Conservation (phyloP, 2,113 vertebrate species). For the Actenoides lindsayi region DNA sequence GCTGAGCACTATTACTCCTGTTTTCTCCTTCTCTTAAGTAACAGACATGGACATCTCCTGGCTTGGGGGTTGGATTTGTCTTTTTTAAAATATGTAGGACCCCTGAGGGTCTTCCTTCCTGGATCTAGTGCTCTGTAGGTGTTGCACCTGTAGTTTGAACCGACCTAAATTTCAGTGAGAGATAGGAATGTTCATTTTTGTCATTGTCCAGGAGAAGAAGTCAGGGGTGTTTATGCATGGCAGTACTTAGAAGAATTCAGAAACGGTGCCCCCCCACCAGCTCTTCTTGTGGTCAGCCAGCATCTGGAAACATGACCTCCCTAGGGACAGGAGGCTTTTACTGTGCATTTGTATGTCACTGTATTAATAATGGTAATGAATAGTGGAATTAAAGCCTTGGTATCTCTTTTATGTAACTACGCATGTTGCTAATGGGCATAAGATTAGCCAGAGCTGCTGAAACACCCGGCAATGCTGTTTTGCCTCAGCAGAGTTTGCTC, state of each 20-base stretch:
- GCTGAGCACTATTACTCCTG: neutral
- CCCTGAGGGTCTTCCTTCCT: neutral
- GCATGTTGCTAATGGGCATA: neutral
- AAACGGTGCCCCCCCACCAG: neutral
- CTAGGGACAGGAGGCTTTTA: neutral
- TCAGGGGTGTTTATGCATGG: neutral
- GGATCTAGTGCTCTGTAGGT: neutral
- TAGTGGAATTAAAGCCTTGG: conserved; percentile 2
- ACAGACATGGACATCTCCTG: neutral
- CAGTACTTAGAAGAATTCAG: neutral
- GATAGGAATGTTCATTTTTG: neutral
- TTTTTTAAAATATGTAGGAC: neutral
- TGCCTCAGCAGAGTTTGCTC: neutral
- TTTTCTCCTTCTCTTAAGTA: conserved; percentile 20
- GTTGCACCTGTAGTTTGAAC: neutral
- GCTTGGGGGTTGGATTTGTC: neutral
- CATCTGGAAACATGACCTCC: neutral
- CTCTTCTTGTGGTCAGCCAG: neutral
- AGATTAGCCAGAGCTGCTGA: conserved; percentile 16
- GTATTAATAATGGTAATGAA: conserved; percentile 24
- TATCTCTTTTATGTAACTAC: neutral
- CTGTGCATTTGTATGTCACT: neutral
- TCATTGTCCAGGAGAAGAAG: neutral
- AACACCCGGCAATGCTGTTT: neutral
- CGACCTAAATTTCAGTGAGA: neutral